Evolutionary conservation across 2,888 invertebrate genomes (phyloP), one percentile per base, ranked within the genome.

Genomic region (Galerucella pusilla): DNA sequence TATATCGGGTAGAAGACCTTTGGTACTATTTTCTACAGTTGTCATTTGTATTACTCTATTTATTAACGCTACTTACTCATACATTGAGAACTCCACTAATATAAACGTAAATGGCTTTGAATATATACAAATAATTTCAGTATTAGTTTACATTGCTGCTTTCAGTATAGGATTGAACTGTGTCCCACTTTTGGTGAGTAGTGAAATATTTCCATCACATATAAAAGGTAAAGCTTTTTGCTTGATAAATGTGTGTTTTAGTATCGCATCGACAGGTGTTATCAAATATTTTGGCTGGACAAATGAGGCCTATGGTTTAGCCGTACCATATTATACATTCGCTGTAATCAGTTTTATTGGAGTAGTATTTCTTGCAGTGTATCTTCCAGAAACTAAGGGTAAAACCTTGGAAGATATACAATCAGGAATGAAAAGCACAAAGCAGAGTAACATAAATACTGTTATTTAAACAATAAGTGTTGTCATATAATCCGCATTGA

Each of bases 141-240:
- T 85, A 9, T 79, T 83, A 0, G 42, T 81, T 9, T 85, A 80
- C 77, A 78, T 84, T 25, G 70, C 85, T 10, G 80, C 78, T 0
- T 94, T 92, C 82, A 91, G 92, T 0, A 85, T 91, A 35, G 94
- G 94, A 1, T 91, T 90, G 25, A 94, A 93, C 0, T 93, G 93
- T 0, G 91, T 94, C 42, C 94, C 94, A 0, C 93, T 94, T 93
- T 86, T 94, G 82, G 91, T 94, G 90, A 81, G 91, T 25, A 88
- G 93, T 65, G 93, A 94, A 85, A 89, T 94, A 59, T 91, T 94
- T 80, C 89, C 94, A 7, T 85, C 90, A 0, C 89, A 92, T 76
- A 90, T 91, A 0, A 92, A 91, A 67, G 91, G 90, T 63, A 84
- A 90, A 73, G 94, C 94, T 10, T 68, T 78, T 20, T 75, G 73